Percentiles rank a stretch among this genome's conserved stretches.
phyloP scores from a whole-genome alignment of 92 coral and sea anemone species.

The Actinernus sp. region DNA sequence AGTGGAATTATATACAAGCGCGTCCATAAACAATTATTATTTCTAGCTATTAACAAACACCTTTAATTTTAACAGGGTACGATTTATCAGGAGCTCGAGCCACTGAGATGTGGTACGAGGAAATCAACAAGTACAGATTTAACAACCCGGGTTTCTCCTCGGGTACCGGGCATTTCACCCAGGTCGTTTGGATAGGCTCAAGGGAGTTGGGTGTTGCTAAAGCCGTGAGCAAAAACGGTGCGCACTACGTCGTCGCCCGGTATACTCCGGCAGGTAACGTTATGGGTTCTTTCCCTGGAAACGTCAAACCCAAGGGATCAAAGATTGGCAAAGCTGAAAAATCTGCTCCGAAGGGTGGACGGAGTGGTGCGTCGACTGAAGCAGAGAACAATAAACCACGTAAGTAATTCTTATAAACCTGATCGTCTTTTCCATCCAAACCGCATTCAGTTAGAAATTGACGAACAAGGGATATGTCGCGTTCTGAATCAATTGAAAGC shows the following conservation, averaged over 20 bases:
- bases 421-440: too few species aligned
- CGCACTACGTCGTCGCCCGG: slow-evolving; percentile 96
- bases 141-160: slow-evolving; percentile 92
- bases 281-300: slow-evolving; percentile 92
- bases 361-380: slow-evolving; percentile 28
- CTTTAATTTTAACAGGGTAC: too few species aligned
- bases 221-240: slow-evolving; percentile 87
- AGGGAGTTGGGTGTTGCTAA: slow-evolving; percentile 93
- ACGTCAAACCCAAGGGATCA: slow-evolving; percentile 88
- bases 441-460: too few species aligned
- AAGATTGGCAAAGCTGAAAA: slow-evolving; percentile 62
- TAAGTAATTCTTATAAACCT: slow-evolving; percentile 50
- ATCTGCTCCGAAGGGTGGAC: slow-evolving; percentile 49
- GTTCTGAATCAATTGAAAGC: too few species aligned
- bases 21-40: too few species aligned
- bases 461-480: too few species aligned
- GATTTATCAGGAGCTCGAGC: slow-evolving; percentile 93
- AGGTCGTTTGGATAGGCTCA: slow-evolving; percentile 92
- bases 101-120: slow-evolving; percentile 99
- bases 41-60: too few species aligned
- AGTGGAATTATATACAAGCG: too few species aligned
- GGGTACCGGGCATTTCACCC: slow-evolving; percentile 98
- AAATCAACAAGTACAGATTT: slow-evolving; percentile 89
- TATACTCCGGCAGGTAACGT: slow-evolving; percentile 96
- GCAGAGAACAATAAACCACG: slow-evolving; percentile 61